Base-by-base conservation (phyloP, 2,113 vertebrate species). In the Actenoides hombroni region DNA sequence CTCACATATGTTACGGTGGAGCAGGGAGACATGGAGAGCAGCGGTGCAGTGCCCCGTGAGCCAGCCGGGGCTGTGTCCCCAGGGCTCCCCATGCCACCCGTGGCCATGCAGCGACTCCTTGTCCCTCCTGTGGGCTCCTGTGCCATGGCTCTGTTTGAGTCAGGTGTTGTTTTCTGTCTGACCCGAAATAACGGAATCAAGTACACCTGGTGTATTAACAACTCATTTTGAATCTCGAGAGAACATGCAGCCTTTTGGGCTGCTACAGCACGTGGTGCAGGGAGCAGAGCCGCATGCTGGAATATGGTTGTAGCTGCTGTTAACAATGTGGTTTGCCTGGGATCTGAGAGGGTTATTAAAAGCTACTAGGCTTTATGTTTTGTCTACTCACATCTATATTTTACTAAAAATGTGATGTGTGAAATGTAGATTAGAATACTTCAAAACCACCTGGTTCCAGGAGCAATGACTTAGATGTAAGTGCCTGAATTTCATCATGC, bases 181-280 rank as follows among this genome's bases (percentile, higher is more conserved):
- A 82, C 11, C 2, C 1, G 91, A 69, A 79, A 23, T 44, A 31
- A 13, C 39, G 39, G 40, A 68, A 9, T 40, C 5, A 14, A 49
- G 57, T 7, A 10, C 49, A n/a, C 20, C 56, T 49, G 69, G 29
- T 8, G 1, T 11, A 48, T 23, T 44, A 85, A 28, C 53, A 71
- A 19, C 75, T 75, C n/a, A 4, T 39, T 49, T 60, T 10, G 56
- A 39, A 59, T 37, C 86, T 83, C 11, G 1, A 16, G 59, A 64
- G 78, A 23, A 82, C 79, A 16, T 2, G 1, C 0, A 46, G 78
- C 71, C 69, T 88, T 24, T 65, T 56, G 70, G 76, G 67, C 65
- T 70, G 6, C 10, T 9, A 2, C 15, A 15, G 44, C 0, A 0
- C 3, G 6, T 15, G 2, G 25, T 1, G 4, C 1, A 10, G 64